Conservation (phyloP, 2,113 vertebrate species). For the Gulo gulo region DNA sequence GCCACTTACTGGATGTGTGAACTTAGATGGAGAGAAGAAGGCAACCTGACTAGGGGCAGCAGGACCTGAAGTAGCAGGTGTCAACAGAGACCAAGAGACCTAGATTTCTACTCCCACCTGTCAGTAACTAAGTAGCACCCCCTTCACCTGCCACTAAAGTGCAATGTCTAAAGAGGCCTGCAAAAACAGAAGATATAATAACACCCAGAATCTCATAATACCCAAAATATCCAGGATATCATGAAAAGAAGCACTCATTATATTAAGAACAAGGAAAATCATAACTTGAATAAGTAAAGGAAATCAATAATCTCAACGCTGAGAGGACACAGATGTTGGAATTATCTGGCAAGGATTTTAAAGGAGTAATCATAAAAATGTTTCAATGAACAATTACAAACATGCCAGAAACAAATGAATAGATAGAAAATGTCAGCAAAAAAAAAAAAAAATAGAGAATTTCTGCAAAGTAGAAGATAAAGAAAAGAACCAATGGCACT, state of each 20-base stretch:
- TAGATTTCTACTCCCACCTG: not conserved
- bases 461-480: not conserved
- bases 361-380: slow-evolving; percentile 14
- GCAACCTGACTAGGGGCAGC: not conserved
- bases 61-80: not conserved
- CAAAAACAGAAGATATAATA: slow-evolving; percentile 20
- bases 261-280: slow-evolving; percentile 41
- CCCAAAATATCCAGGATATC: not conserved
- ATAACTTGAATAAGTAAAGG: not conserved
- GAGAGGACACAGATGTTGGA: slow-evolving; percentile 28
- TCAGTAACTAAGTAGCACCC: not conserved
- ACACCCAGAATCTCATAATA: not conserved
- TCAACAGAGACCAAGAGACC: slow-evolving; percentile 6
- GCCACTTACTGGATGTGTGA: not conserved
- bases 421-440: not conserved
- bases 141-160: not conserved
- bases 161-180: not conserved
- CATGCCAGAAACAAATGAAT: slow-evolving; percentile 4
- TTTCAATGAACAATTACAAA: slow-evolving; percentile 36
- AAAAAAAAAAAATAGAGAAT: not conserved
- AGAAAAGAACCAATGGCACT: slow-evolving; percentile 26
- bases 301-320: not conserved
- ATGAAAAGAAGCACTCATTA: slow-evolving; percentile 29
- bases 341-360: slow-evolving; percentile 20
- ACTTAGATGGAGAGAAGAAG: not conserved